Percentiles rank a stretch among this genome's conserved stretches.
phyloP scores from a whole-genome alignment of 1,140 invertebrate genomes.

The Drosophila guanche region DNA sequence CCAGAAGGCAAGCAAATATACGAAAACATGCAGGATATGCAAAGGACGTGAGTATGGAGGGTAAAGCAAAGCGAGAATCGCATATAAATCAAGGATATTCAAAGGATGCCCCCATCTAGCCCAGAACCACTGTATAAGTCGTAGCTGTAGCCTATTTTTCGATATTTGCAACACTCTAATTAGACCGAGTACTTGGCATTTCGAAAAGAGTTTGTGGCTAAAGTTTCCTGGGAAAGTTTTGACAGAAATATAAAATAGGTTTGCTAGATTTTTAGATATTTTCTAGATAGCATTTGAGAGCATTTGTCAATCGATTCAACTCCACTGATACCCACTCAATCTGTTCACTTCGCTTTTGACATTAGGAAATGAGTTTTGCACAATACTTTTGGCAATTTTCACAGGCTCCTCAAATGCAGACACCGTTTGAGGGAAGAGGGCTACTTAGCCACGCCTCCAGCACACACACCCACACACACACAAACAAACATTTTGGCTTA shows the following conservation, averaged over 20 bases:
- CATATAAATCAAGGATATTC: constrained; percentile 65
- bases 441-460: constrained; percentile 15
- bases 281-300: constrained; percentile 3
- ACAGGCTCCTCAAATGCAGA: constrained; percentile 46
- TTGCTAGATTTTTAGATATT: no score
- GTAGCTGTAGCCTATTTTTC: background rate
- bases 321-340: constrained; percentile 21
- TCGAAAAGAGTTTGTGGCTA: no score
- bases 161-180: background rate
- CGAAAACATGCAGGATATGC: constrained; percentile 45
- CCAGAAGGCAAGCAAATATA: constrained; percentile 62
- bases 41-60: background rate
- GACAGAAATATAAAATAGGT: background rate
- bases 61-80: constrained; percentile 14
- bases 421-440: constrained; percentile 1
- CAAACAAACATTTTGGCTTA: constrained; percentile 9
- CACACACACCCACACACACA: background rate
- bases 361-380: constrained; percentile 64
- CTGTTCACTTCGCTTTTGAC: constrained; percentile 39
- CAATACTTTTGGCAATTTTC: constrained; percentile 49
- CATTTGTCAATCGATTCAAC: constrained; percentile 9
- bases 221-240: background rate
- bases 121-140: background rate
- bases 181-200: no score
- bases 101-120: constrained; percentile 2